Base-by-base conservation (phyloP, 2,888 invertebrate genomes). In the Vanessa cardui region DNA sequence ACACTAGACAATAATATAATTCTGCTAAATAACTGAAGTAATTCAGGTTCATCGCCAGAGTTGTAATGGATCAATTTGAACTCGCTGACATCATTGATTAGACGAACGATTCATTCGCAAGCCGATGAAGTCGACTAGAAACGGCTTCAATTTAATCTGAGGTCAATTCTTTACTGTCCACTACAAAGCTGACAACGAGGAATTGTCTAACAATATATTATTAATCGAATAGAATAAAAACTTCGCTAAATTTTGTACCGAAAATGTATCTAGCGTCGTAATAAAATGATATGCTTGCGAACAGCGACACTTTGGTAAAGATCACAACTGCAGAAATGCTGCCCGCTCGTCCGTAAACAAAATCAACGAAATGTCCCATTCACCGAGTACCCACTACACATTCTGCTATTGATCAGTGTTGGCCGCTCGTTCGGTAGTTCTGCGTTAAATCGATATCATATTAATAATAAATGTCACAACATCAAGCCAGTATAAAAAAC, bases 401-500 rank as follows among this genome's bases (percentile, higher is more conserved):
- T 89, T 85, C 85, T 82, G 84, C 81, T 89, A 86, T 88, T 81
- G 87, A 88, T 87, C 85, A 80, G 84, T 86, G 88, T 86, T 85
- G 85, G 83, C 87, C 86, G 86, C 87, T 82, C 83, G 84, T 86
- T 86, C 86, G 83, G 85, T 85, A 85, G 80, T 82, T 85, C 83
- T 85, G 85, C 82, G 74, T 79, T 83, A 79, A 81, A 84, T 83
- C 83, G 78, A 83, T 89, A 87, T 88, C 83, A 86, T 89, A 88
- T 86, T 88, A 87, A 86, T 86, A 85, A 87, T 87, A 90, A 89
- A 89, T 89, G 88, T 92, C 92, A 93, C 93, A 93, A 93, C 93
- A 93, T 92, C 90, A 93, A 93, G 93, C 93, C 88, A 84, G 93
- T 93, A 93, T 93, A 93, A 93, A 88, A 93, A 93, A 92, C 92